Conservation (phyloP, 2,113 vertebrate species). For the Plecturocebus donacophilus region DNA sequence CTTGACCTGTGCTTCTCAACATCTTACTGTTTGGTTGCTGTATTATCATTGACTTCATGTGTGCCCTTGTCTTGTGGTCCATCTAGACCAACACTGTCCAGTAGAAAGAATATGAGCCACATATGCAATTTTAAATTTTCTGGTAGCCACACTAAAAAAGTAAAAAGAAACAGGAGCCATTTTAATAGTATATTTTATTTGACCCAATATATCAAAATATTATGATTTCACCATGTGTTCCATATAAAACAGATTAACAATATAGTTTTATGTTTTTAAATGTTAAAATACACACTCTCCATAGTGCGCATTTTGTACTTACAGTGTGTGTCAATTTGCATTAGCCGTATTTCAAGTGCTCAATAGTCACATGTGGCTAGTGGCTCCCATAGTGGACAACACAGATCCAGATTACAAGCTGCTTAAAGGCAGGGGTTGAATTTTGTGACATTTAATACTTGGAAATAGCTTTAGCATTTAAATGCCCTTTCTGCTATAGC, state of each 20-base stretch:
- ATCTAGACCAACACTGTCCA: not conserved
- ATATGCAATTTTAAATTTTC: not conserved
- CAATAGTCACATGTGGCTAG: not conserved
- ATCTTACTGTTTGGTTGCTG: not conserved
- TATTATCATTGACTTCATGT: not conserved
- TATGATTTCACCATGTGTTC: not conserved
- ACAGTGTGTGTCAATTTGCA: not conserved
- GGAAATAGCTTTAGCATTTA: not conserved
- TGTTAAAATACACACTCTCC: not conserved
- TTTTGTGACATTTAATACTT: not conserved
- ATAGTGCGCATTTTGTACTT: not conserved
- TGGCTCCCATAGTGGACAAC: not conserved
- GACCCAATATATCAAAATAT: not conserved
- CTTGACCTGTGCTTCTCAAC: not conserved
- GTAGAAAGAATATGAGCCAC: not conserved
- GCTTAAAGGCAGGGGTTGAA: not conserved
- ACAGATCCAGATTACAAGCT: not conserved
- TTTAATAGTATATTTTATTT: constrained; percentile 30
- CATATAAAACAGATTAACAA: not conserved
- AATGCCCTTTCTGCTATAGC: not conserved
- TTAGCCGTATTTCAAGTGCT: not conserved
- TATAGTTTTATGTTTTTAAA: not conserved
- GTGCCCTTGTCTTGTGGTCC: not conserved
- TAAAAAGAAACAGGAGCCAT: constrained; percentile 9
- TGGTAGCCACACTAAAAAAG: not conserved